phyloP scores from a whole-genome alignment of 2,888 invertebrate genomes.

The Andrena camellia region DNA sequence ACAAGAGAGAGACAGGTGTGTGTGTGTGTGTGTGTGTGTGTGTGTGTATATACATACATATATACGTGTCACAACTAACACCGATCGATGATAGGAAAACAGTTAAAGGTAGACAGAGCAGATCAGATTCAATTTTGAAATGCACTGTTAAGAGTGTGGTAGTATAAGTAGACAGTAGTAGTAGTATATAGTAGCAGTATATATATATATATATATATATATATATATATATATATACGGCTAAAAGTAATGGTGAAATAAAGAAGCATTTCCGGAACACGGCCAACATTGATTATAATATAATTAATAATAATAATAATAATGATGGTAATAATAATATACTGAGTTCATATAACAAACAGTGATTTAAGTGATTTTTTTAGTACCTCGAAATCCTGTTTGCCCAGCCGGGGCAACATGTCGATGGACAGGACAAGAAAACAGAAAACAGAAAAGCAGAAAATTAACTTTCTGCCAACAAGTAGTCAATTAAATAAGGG shows the following conservation, averaged over 20 bases:
- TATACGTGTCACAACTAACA: conserved; percentile 81
- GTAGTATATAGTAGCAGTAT: conserved; percentile 58
- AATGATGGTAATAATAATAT: conserved; percentile 33
- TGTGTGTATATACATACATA: conserved; percentile 54
- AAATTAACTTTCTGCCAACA: conserved; percentile 78
- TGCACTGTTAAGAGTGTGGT: conserved; percentile 77
- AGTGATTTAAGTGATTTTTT: conserved; percentile 80
- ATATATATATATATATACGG: conserved; percentile 52
- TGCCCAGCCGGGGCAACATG: conserved; percentile 88
- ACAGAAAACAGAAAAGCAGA: conserved; percentile 89
- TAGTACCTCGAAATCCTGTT: conserved; percentile 95
- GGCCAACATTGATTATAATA: conserved; percentile 81
- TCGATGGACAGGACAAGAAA: conserved; percentile 89
- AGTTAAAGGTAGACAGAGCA: conserved; percentile 81
- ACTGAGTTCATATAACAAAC: conserved; percentile 81
- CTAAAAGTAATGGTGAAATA: conserved; percentile 75
- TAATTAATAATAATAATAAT: conserved; percentile 72
- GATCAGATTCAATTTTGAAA: conserved; percentile 78
- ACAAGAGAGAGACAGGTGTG: conserved; percentile 35
- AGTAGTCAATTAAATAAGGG: conserved; percentile 48
- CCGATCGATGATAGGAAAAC: conserved; percentile 81
- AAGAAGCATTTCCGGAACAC: conserved; percentile 83
- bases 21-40: too few relatives aligned
- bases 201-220: conserved; percentile 43
- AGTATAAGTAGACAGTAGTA: conserved; percentile 52